Evolutionary conservation across 2,113 vertebrate species (phyloP).

Genomic region (Sinocyclocheilus maitianheensis): DNA sequence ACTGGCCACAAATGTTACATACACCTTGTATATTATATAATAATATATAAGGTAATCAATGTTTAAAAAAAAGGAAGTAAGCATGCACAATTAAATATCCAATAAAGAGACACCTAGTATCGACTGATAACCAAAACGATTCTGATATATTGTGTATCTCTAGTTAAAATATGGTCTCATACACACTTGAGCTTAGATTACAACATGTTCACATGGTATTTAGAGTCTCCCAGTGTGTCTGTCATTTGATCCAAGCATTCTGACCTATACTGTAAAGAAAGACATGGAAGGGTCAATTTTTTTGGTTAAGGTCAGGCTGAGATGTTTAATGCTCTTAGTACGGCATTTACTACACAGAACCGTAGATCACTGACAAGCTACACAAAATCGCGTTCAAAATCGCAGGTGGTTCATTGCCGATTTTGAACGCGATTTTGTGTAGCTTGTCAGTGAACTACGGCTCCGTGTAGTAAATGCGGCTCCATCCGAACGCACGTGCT

Average conservation of each 20-base stretch:
- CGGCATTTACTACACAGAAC: background rate
- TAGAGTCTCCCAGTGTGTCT: background rate
- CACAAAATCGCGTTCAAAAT: too few species aligned
- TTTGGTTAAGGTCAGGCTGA: slow-evolving; percentile 37
- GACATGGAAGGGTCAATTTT: slow-evolving; percentile 52
- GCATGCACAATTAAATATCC: background rate
- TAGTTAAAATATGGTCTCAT: background rate
- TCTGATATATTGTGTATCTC: background rate
- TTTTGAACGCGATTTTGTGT: too few species aligned
- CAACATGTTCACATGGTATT: background rate
- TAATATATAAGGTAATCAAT: background rate
- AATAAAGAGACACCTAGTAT: background rate
- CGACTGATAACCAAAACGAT: background rate
- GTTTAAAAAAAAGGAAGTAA: background rate
- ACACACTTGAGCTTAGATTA: background rate
- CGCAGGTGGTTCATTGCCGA: too few species aligned
- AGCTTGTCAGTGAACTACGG: too few species aligned
- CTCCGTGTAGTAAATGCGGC: too few species aligned
- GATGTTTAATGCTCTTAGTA: slow-evolving; percentile 67
- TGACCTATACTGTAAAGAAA: background rate
- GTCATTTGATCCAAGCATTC: background rate
- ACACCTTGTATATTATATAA: too few species aligned
- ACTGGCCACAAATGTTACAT: too few species aligned
- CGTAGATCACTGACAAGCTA: too few species aligned
- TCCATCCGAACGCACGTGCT: too few species aligned